These are phyloP conservation scores for Porites australiensis DNA, from an alignment of 64 coral and sea anemone genomes.

Conservation along the genomic window DNA sequence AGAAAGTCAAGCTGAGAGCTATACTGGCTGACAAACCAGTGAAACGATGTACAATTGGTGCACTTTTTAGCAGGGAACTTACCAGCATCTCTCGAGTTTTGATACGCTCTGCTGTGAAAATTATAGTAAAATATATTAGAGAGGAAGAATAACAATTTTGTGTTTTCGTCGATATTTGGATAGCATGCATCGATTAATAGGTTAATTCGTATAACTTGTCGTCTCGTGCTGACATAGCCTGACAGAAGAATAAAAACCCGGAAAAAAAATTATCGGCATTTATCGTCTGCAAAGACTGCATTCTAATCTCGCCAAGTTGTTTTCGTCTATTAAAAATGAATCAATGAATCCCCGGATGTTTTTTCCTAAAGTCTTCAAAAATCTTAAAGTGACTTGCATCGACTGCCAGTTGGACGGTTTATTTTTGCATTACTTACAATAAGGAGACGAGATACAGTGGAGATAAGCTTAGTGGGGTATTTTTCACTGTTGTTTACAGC, in stretches of 20 bases:
- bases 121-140: background rate
- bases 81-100: no score
- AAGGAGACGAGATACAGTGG: background rate
- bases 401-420: background rate
- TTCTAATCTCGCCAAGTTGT: background rate
- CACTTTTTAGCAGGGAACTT: no score
- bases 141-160: constrained; percentile 9
- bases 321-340: no score
- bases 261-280: background rate
- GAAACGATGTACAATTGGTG: no score
- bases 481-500: constrained; percentile 13
- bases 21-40: no score
- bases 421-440: background rate
- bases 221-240: background rate
- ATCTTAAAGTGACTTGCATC: background rate
- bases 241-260: background rate
- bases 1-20: background rate
- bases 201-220: background rate
- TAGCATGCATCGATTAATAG: constrained; percentile 3
- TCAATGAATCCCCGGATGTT: background rate
- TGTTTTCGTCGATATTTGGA: constrained; percentile 25
- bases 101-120: no score
- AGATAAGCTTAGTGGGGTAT: background rate
- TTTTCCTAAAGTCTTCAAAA: background rate
- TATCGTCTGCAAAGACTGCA: background rate